Percentiles rank a stretch among this genome's conserved stretches.
phyloP scores from a whole-genome alignment of 2,888 invertebrate genomes.

The Monochamus alternatus region DNA sequence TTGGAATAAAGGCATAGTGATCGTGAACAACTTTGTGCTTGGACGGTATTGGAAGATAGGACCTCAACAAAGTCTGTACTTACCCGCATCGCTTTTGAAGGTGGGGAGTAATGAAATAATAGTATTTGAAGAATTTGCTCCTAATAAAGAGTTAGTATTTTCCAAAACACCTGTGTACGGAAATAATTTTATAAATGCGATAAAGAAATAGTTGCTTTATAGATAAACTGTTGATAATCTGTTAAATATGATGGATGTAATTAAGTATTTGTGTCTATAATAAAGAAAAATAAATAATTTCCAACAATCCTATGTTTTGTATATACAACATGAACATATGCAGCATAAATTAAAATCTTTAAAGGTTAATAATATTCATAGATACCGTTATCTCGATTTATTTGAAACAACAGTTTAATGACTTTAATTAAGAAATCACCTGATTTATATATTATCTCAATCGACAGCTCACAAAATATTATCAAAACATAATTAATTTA shows the following conservation, averaged over 20 bases:
- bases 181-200: neutral
- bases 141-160: slow-evolving; percentile 53
- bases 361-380: too few species aligned
- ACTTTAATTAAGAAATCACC: too few species aligned
- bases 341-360: too few species aligned
- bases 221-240: neutral
- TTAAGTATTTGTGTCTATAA: neutral
- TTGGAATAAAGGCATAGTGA: slow-evolving; percentile 67
- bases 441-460: too few species aligned
- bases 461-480: too few species aligned
- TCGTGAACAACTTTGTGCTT: slow-evolving; percentile 87
- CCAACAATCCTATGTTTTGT: too few species aligned
- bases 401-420: too few species aligned
- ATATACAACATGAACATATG: too few species aligned
- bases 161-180: slow-evolving; percentile 50
- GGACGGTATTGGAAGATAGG: slow-evolving; percentile 90
- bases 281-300: too few species aligned
- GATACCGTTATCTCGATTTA: too few species aligned
- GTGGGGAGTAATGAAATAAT: slow-evolving; percentile 67
- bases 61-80: slow-evolving; percentile 86
- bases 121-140: slow-evolving; percentile 63
- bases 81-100: slow-evolving; percentile 82
- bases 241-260: neutral
- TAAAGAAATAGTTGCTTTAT: neutral
- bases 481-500: too few species aligned